Percentiles rank a stretch among this genome's conserved stretches.
These are phyloP conservation scores for Morinoia aosen DNA, from an alignment of 2,888 invertebrate species.

Conservation along the genomic window DNA sequence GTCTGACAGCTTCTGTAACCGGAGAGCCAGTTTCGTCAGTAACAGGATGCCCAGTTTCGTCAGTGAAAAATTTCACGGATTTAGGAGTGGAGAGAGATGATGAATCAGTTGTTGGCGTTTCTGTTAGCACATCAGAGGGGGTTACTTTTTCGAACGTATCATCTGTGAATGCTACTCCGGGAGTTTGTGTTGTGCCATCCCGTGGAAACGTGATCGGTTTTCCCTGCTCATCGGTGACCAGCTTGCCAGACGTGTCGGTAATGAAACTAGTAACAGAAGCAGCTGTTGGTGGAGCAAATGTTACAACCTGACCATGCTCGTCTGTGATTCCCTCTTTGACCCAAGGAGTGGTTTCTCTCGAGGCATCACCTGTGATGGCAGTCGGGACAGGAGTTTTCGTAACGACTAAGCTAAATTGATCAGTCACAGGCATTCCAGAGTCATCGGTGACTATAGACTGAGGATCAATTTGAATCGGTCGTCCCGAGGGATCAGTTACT, in stretches of 20 bases:
- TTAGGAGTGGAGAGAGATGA: not conserved
- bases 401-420: no score
- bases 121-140: not conserved
- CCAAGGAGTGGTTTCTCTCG: no score
- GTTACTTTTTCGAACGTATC: not conserved
- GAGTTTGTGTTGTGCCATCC: not conserved
- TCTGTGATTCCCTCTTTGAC: not conserved
- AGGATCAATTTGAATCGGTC: constrained; percentile 24
- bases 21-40: not conserved
- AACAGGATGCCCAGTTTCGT: not conserved
- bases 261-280: not conserved
- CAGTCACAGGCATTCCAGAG: not conserved
- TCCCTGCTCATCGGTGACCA: constrained; percentile 24
- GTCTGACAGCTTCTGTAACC: no score
- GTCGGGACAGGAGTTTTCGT: no score
- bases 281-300: not conserved
- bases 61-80: constrained; percentile 19
- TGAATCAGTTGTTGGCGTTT: not conserved
- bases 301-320: not conserved
- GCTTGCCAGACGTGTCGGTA: no score
- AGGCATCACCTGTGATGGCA: no score
- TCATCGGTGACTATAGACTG: not conserved
- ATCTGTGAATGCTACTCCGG: not conserved
- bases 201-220: not conserved
- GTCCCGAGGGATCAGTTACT: no score